Evolutionary conservation across 1,140 invertebrate species (phyloP).

Genomic region (Trigoniulus corallinus): DNA sequence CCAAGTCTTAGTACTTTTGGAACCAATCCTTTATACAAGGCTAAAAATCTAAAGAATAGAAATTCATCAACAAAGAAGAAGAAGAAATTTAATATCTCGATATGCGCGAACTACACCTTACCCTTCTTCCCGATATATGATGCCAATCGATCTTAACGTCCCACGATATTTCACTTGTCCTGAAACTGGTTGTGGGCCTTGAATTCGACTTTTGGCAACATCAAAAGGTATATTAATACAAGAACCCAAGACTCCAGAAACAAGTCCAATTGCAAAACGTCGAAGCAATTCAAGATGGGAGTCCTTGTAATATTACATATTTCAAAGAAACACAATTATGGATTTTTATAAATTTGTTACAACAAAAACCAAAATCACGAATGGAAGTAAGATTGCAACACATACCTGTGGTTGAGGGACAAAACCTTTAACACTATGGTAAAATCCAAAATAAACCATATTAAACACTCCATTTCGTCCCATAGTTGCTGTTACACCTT

Average conservation of each 20-base stretch:
- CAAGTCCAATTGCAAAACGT: constrained; percentile 62
- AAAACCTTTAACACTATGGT: constrained; percentile 69
- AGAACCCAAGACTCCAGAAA: constrained; percentile 49
- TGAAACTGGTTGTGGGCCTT: constrained; percentile 63
- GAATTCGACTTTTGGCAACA: constrained; percentile 86
- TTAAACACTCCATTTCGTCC: constrained; percentile 77
- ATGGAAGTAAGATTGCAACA: constrained; percentile 6
- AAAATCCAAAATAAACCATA: constrained; percentile 85
- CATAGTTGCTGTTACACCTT: constrained; percentile 74
- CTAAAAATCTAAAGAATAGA: constrained; percentile 44
- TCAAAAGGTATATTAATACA: constrained; percentile 83
- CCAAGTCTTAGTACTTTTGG: constrained; percentile 80
- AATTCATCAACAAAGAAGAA: background rate
- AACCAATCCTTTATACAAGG: constrained; percentile 76
- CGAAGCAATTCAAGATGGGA: constrained; percentile 35
- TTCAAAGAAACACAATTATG: background rate
- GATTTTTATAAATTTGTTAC: background rate
- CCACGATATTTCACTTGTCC: constrained; percentile 56
- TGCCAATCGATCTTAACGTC: constrained; percentile 50
- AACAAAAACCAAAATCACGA: constrained; percentile 3
- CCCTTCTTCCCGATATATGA: constrained; percentile 76
- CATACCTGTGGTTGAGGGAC: constrained; percentile 47
- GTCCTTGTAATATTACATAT: background rate
- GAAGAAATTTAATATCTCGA: background rate
- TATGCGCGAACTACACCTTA: constrained; percentile 26